Percentiles rank a stretch among this genome's conserved stretches.
phyloP scores from a whole-genome alignment of 2,113 vertebrate species.

The Glaucomys volans region DNA sequence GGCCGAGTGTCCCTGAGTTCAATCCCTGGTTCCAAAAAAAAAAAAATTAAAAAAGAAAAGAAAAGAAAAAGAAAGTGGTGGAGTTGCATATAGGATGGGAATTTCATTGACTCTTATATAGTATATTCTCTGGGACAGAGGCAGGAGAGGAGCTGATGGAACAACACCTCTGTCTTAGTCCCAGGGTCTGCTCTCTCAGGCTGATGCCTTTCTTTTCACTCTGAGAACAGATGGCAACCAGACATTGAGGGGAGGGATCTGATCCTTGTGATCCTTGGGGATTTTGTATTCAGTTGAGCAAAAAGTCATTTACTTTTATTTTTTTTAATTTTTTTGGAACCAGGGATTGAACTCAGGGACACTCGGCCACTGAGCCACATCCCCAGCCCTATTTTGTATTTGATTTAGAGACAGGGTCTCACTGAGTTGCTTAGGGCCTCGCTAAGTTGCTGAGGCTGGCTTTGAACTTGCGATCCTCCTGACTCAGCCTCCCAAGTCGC shows the following conservation, averaged over 20 bases:
- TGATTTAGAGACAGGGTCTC: too few species aligned
- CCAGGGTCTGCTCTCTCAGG: conserved; percentile 52
- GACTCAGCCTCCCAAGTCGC: too few species aligned
- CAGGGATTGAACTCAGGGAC: too few species aligned
- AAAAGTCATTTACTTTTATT: conserved; percentile 85
- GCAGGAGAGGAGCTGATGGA: conserved; percentile 48
- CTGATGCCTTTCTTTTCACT: conserved; percentile 52
- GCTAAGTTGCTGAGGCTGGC: too few species aligned
- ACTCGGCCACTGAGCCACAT: too few species aligned
- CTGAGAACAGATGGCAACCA: conserved; percentile 91
- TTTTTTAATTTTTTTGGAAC: too few species aligned
- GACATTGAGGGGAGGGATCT: conserved; percentile 84
- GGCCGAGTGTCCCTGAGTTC: too few species aligned
- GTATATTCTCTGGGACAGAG: conserved; percentile 84
- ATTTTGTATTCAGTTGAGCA: conserved; percentile 86
- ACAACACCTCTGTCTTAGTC: conserved; percentile 22
- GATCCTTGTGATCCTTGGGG: conserved; percentile 84
- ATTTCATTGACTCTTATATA: conserved; percentile 83
- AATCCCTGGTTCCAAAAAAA: too few species aligned
- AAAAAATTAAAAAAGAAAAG: too few species aligned
- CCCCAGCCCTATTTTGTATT: too few species aligned
- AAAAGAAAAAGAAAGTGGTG: conserved; percentile 79
- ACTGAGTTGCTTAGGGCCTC: too few species aligned
- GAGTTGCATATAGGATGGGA: conserved; percentile 82
- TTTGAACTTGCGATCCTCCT: too few species aligned